These are phyloP conservation scores for Tympanoctomys barrerae DNA, from an alignment of 2,797 vertebrate genomes.

Conservation along the genomic window DNA sequence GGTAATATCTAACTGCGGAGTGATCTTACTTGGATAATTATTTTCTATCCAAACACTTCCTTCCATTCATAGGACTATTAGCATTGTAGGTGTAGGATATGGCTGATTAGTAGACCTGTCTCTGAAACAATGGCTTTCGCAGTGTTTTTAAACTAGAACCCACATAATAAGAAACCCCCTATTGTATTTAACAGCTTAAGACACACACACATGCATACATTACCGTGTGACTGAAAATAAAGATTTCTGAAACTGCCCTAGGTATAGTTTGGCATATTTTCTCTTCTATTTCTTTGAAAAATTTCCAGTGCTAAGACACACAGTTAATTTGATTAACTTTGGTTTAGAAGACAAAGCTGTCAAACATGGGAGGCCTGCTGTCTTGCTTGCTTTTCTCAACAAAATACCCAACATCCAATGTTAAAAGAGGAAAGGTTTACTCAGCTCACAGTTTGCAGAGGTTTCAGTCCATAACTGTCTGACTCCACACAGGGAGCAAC, in stretches of 20 bases:
- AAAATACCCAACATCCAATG: too few species aligned
- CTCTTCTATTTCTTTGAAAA: conserved; percentile 20
- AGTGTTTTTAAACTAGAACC: background rate
- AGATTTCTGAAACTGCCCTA: conserved; percentile 6
- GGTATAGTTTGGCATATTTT: background rate
- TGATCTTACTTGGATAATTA: conserved; percentile 21
- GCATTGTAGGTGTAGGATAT: background rate
- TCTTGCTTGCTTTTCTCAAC: too few species aligned
- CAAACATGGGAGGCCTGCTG: background rate
- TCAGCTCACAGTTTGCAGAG: too few species aligned
- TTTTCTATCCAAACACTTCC: background rate
- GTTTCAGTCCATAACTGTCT: too few species aligned
- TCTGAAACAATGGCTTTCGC: background rate
- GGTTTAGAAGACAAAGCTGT: background rate
- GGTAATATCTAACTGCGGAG: background rate
- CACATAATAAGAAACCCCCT: background rate
- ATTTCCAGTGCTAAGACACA: background rate
- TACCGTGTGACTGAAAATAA: background rate
- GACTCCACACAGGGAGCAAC: too few species aligned
- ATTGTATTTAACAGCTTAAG: background rate
- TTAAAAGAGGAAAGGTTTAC: too few species aligned
- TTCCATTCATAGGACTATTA: background rate
- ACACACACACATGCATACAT: background rate
- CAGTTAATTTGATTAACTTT: background rate
- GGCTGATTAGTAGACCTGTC: background rate